Evolutionary conservation across 2,888 invertebrate species (phyloP).

Genomic region (Cantharis flavilabris): DNA sequence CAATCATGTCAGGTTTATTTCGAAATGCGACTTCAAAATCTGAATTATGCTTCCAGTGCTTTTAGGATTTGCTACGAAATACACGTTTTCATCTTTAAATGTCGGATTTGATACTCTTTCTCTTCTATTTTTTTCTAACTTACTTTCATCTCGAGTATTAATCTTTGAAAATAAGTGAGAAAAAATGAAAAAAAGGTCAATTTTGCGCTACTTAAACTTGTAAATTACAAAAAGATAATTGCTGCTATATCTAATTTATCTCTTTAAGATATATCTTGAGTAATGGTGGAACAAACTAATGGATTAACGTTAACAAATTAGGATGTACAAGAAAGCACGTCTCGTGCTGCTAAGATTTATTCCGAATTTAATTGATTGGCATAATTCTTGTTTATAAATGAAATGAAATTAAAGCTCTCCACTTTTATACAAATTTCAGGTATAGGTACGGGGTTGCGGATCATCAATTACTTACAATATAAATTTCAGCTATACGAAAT

Average conservation of each 20-base stretch:
- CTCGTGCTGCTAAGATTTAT: neutral
- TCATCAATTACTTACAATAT: neutral
- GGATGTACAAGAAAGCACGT: neutral
- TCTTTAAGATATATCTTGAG: slow-evolving; percentile 2
- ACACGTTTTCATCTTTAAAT: slow-evolving; percentile 11
- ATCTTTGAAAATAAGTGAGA: neutral
- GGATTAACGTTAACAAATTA: slow-evolving; percentile 4
- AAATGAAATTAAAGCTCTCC: neutral
- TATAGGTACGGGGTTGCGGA: neutral
- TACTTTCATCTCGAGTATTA: neutral
- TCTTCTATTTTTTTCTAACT: neutral
- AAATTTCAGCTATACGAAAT: neutral
- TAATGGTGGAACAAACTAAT: neutral
- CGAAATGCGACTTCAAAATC: slow-evolving; percentile 26
- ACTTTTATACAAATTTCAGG: neutral
- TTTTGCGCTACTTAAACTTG: neutral
- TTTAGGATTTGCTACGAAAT: slow-evolving; percentile 8
- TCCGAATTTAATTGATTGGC: neutral
- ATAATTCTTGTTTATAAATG: neutral
- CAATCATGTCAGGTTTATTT: slow-evolving; percentile 48
- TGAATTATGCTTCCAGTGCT: slow-evolving; percentile 17
- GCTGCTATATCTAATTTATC: neutral
- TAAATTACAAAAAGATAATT: neutral
- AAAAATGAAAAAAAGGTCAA: neutral
- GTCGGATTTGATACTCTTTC: slow-evolving; percentile 2